phyloP scores from a whole-genome alignment of 2,797 vertebrate genomes.

The Myotis vivesi region DNA sequence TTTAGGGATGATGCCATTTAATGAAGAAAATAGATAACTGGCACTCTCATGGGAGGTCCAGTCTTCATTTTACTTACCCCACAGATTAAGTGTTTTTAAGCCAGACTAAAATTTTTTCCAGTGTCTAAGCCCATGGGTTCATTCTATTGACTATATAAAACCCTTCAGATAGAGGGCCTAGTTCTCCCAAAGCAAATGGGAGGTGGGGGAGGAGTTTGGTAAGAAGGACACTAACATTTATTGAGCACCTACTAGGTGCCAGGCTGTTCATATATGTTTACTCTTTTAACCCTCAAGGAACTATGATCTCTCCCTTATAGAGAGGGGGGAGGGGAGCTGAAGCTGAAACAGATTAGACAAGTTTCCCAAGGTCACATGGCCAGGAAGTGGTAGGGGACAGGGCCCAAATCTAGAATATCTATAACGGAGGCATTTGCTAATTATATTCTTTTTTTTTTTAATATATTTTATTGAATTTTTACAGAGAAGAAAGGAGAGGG shows the following conservation, averaged over 20 bases:
- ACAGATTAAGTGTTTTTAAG: constrained; percentile 2
- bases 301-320: background rate
- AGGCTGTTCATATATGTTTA: background rate
- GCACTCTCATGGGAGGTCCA: background rate
- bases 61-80: background rate
- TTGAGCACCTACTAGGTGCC: background rate
- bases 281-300: background rate
- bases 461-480: too few relatives aligned
- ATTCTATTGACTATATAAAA: background rate
- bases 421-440: background rate
- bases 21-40: background rate
- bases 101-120: background rate
- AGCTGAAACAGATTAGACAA: background rate
- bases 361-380: background rate
- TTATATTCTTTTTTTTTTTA: background rate
- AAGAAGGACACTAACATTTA: background rate
- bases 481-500: too few relatives aligned
- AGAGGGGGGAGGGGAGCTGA: background rate
- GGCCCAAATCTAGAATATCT: background rate
- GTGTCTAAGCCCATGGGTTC: background rate
- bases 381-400: background rate
- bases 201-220: background rate
- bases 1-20: background rate
- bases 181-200: background rate
- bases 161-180: background rate